Percentiles rank a stretch among this genome's conserved stretches.
phyloP scores from a whole-genome alignment of 2,888 invertebrate genomes.

The Drosophila anceps region DNA sequence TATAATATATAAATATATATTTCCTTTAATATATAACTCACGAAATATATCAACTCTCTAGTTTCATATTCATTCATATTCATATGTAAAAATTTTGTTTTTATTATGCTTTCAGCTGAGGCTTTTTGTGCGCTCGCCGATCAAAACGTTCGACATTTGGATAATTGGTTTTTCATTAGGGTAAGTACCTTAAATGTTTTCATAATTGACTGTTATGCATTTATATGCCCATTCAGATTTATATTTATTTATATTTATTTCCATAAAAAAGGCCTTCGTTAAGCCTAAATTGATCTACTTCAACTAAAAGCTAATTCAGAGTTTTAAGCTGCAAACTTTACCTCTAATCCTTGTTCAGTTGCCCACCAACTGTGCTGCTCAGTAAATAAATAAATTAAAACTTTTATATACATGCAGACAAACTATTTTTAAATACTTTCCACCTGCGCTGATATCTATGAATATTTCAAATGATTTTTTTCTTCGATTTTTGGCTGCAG shows the following conservation, averaged over 20 bases:
- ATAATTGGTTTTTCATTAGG: background rate
- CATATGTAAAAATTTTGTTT: background rate
- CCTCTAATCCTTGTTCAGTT: background rate
- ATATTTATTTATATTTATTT: too few relatives aligned
- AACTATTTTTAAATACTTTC: background rate
- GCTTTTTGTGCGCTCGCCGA: background rate
- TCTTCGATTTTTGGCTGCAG: constrained; percentile 4
- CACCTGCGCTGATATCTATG: background rate
- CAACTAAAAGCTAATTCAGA: background rate
- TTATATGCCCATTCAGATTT: too few relatives aligned
- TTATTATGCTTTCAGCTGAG: background rate
- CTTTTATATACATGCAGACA: background rate
- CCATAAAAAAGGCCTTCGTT: background rate
- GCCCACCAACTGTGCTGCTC: background rate
- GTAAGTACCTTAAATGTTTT: background rate
- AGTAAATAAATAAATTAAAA: constrained; percentile 1
- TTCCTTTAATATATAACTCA: background rate
- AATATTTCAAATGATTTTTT: background rate
- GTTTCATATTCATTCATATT: background rate
- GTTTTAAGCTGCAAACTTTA: background rate
- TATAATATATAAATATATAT: background rate
- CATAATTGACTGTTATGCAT: background rate
- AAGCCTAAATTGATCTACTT: background rate
- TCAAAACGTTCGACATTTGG: background rate
- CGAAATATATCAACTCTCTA: too few relatives aligned